Evolutionary conservation across 2,888 invertebrate genomes (phyloP).

Genomic region (Ligdia adustata): DNA sequence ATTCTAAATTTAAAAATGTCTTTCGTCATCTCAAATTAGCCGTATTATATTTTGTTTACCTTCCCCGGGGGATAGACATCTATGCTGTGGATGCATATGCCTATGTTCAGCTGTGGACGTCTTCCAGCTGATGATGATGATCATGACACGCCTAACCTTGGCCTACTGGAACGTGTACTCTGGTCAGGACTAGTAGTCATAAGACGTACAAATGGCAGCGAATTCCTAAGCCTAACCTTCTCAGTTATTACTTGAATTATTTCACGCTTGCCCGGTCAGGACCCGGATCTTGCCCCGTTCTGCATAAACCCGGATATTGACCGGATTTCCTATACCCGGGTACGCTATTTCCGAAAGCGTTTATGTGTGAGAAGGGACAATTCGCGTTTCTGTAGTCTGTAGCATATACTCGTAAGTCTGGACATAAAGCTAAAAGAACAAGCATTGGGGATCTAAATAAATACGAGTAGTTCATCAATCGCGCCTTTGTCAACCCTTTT

Average conservation of each 20-base stretch:
- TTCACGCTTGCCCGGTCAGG: conserved; percentile 32
- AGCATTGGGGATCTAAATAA: no score
- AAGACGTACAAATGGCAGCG: conserved; percentile 9
- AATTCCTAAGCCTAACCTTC: conserved; percentile 14
- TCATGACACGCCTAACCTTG: not conserved
- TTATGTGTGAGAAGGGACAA: conserved; percentile 18
- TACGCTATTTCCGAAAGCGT: conserved; percentile 31
- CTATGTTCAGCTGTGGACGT: no score
- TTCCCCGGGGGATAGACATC: no score
- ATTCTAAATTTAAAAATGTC: no score
- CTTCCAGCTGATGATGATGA: not conserved
- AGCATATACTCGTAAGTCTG: no score
- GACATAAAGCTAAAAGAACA: no score
- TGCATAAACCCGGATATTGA: conserved; percentile 44
- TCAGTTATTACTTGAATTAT: conserved; percentile 35
- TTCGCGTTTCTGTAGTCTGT: not conserved
- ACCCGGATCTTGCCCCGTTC: conserved; percentile 26
- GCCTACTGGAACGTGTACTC: not conserved
- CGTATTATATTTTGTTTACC: no score
- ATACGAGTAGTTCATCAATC: no score
- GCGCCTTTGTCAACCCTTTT: no score
- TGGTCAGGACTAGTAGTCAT: not conserved
- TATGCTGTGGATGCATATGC: no score
- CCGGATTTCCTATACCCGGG: conserved; percentile 32
- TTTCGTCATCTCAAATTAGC: no score